Conservation (phyloP, 2,888 invertebrate species). For the Drosophila tripunctata region DNA sequence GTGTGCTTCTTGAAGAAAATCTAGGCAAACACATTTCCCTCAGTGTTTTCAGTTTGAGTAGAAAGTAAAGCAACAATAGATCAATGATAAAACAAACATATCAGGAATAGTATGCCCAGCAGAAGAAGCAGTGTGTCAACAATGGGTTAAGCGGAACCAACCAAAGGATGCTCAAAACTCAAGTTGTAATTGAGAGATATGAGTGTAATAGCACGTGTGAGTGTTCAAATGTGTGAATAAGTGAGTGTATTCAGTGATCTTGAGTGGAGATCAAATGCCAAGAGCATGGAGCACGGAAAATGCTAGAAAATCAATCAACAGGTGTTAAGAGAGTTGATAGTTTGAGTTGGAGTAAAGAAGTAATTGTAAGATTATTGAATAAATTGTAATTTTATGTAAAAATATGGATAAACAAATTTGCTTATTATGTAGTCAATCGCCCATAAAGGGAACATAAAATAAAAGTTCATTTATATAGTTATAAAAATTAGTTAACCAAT, state of each 20-base stretch:
- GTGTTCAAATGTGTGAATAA: slow-evolving; percentile 1
- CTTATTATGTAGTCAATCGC: not conserved
- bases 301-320: not conserved
- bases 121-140: slow-evolving; percentile 7
- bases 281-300: not conserved
- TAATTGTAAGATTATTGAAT: not conserved
- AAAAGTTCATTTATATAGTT: not conserved
- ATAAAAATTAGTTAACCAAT: not conserved
- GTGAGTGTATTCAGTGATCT: not conserved
- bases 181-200: slow-evolving; percentile 21
- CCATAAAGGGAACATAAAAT: not conserved
- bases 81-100: slow-evolving; percentile 38
- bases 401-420: not conserved
- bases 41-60: slow-evolving; percentile 1
- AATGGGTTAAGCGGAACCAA: slow-evolving; percentile 7
- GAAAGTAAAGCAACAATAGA: slow-evolving; percentile 18
- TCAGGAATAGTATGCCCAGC: slow-evolving; percentile 13
- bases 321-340: not conserved
- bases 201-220: slow-evolving; percentile 1
- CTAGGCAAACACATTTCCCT: not conserved
- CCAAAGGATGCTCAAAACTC: slow-evolving; percentile 10
- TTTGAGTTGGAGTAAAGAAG: not conserved
- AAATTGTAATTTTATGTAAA: not conserved
- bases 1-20: too few species aligned
- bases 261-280: slow-evolving; percentile 1